Percentiles rank a stretch among this genome's conserved stretches.
Conservation (phyloP, 2,113 vertebrate species). For the Scartelaos histophorus region DNA sequence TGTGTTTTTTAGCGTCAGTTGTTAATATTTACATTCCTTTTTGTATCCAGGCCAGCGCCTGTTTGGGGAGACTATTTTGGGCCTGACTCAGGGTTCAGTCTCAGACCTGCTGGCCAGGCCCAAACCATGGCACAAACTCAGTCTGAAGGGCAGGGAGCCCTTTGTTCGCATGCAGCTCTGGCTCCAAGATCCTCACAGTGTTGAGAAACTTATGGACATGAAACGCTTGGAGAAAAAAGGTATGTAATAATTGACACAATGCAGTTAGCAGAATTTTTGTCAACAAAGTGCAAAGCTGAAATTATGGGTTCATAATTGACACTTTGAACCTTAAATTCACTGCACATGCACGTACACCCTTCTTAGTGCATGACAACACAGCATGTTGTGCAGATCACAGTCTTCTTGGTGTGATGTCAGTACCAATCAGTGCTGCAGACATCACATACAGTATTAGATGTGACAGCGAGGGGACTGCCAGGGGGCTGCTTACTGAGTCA, state of each 20-base stretch:
- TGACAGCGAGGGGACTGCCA: constrained; percentile 71
- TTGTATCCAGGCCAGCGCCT: constrained; percentile 88
- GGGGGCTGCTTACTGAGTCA: constrained; percentile 75
- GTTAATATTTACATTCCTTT: constrained; percentile 16
- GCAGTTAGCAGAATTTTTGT: no score
- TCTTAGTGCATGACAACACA: constrained; percentile 70
- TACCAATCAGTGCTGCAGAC: constrained; percentile 70
- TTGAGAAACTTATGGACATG: constrained; percentile 97
- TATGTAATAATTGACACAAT: constrained; percentile 56
- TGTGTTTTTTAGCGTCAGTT: background rate
- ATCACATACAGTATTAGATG: constrained; percentile 70
- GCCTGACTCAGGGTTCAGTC: constrained; percentile 96
- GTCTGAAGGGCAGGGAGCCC: constrained; percentile 84
- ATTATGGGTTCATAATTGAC: constrained; percentile 13
- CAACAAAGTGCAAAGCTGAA: background rate
- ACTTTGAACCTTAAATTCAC: constrained; percentile 47
- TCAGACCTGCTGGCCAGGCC: constrained; percentile 96
- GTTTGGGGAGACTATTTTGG: constrained; percentile 96
- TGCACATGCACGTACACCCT: constrained; percentile 59
- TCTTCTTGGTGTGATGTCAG: constrained; percentile 73
- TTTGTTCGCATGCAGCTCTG: constrained; percentile 82
- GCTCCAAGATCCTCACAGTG: constrained; percentile 94
- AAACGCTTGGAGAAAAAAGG: constrained; percentile 97
- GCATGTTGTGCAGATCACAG: constrained; percentile 76
- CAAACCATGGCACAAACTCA: constrained; percentile 98